Evolutionary conservation across 2,797 vertebrate species (phyloP), one percentile per base, ranked within the genome.

Genomic region (Borostomias antarcticus): DNA sequence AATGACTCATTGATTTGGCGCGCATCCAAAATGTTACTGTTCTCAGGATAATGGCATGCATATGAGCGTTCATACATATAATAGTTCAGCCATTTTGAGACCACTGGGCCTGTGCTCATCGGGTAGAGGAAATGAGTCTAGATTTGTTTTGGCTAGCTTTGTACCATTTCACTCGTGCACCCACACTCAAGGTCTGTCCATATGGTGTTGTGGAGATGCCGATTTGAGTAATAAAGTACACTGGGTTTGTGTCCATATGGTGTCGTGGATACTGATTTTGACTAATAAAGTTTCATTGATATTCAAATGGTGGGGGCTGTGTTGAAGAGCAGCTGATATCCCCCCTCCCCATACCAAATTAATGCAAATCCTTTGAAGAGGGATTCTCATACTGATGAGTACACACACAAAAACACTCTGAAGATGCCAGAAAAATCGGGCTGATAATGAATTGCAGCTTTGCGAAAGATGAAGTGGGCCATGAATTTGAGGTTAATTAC

Each of bases 401-500:
- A 19, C 57, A 2, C 29, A 25, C 15, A 3, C 15, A 45, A 43
- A 43, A 17, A 45, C 40, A 8, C 2, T 4, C 40, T 45, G 15
- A n/a, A 45, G 15, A n/a, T 45, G 15, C 5, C 40, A n/a, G 40
- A 17, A 15, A 45, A 45, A 5, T n/a, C 4, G 2, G 33, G 1
- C 15, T 15, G 40, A 7, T 62, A 28, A n/a, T 9, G 9, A 69
- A 11, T 3, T 13, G 29, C 4, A 57, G 15, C 47, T 72, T 17
- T 64, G 37, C 48, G 54, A 40, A 21, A 28, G 23, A 64, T 54
- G 11, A 60, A 30, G 23, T 51, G 47, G 48, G 28, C 58, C 26
- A 19, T 82, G 74, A 58, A 81, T 77, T 61, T 23, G n/a, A 30
- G 21, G 52, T 62, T 74, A 74, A 62, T 82, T 71, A 29, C 63